These are phyloP conservation scores for Bradysia coprophila DNA, from an alignment of 1,140 invertebrate genomes.

Conservation along the genomic window DNA sequence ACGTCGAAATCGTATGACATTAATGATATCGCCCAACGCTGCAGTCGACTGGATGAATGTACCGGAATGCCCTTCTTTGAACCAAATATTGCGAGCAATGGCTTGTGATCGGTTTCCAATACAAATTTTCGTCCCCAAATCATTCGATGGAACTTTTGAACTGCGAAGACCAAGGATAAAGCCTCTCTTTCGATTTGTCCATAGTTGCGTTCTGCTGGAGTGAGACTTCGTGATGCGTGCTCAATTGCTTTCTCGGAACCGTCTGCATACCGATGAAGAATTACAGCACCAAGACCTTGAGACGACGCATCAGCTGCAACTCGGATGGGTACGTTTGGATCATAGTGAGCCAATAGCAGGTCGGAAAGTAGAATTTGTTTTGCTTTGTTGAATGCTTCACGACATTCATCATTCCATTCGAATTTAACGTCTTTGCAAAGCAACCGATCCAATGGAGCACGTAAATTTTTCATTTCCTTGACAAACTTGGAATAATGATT, in stretches of 20 bases:
- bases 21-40: slow-evolving; percentile 13
- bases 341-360: slow-evolving; percentile 18
- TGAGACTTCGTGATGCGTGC: slow-evolving; percentile 23
- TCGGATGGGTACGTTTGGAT: slow-evolving; percentile 26
- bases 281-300: slow-evolving; percentile 24
- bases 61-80: slow-evolving; percentile 10
- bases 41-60: slow-evolving; percentile 10
- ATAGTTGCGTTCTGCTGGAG: slow-evolving; percentile 18
- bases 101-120: slow-evolving; percentile 26
- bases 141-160: slow-evolving; percentile 25
- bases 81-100: slow-evolving; percentile 18
- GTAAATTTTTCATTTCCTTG: slow-evolving; percentile 7
- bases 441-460: slow-evolving; percentile 8
- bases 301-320: slow-evolving; percentile 23
- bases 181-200: slow-evolving; percentile 13
- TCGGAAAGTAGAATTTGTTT: slow-evolving; percentile 9
- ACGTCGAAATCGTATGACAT: slow-evolving; percentile 10
- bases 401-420: slow-evolving; percentile 5
- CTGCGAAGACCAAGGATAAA: slow-evolving; percentile 16
- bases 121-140: slow-evolving; percentile 23
- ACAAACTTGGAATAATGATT: slow-evolving; percentile 14
- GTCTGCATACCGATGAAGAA: slow-evolving; percentile 19
- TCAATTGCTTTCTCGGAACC: slow-evolving; percentile 20
- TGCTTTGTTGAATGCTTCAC: not conserved
- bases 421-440: slow-evolving; percentile 9